These are phyloP conservation scores for Choloepus didactylus DNA, from an alignment of 2,797 vertebrate genomes.

Conservation along the genomic window DNA sequence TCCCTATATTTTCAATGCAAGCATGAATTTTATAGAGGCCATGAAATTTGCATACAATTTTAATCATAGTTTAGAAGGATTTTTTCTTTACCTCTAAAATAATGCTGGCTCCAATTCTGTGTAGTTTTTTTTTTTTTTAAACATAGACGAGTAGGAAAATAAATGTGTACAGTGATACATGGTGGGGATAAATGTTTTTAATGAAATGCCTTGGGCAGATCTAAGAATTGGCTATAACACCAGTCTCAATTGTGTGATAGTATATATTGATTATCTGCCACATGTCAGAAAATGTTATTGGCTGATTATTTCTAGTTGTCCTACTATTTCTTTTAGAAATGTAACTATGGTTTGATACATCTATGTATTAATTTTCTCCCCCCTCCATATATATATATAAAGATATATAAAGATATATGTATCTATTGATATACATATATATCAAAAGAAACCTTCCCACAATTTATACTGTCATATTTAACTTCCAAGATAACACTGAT, in stretches of 20 bases:
- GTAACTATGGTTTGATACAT: not conserved
- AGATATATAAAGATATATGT: not conserved
- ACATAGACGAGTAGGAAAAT: not conserved
- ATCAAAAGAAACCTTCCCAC: not conserved
- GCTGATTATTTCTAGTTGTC: not conserved
- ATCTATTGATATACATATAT: not conserved
- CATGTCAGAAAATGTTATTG: not conserved
- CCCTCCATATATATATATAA: not conserved
- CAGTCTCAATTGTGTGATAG: not conserved
- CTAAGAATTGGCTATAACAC: not conserved
- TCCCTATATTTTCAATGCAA: not conserved
- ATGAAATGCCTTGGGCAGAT: not conserved
- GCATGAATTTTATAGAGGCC: not conserved
- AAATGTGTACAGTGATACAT: not conserved
- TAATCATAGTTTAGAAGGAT: too few species aligned
- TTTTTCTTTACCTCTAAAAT: not conserved
- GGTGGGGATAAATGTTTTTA: not conserved
- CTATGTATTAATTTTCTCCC: not conserved
- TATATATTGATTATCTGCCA: not conserved
- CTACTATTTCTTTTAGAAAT: not conserved
- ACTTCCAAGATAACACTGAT: not conserved
- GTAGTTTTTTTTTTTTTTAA: not conserved
- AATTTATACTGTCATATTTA: not conserved
- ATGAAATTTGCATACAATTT: not conserved
- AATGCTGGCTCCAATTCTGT: not conserved